Evolutionary conservation across 1,140 invertebrate genomes (phyloP).

Genomic region (Drosophila ogumai): DNA sequence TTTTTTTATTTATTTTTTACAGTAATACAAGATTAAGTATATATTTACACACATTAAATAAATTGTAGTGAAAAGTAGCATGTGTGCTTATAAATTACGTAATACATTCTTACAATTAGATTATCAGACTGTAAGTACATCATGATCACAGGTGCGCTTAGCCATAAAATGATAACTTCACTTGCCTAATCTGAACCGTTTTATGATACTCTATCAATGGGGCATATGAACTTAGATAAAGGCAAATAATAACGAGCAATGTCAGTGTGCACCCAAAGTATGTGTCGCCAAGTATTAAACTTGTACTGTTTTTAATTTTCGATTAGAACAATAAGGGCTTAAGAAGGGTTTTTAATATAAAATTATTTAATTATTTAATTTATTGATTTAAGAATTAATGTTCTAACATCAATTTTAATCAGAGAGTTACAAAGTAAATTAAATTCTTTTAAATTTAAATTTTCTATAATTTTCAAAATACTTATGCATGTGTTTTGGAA

Average conservation of each 20-base stretch:
- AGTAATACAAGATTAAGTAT: neutral
- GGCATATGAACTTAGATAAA: slow-evolving; percentile 15
- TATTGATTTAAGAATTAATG: rapidly evolving
- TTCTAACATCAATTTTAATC: no score
- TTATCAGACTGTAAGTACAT: slow-evolving; percentile 14
- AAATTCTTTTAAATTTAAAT: neutral
- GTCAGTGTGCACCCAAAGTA: neutral
- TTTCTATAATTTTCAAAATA: no score
- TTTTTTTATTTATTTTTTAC: no score
- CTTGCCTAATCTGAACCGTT: slow-evolving; percentile 17
- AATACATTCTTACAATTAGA: slow-evolving; percentile 1
- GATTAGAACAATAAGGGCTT: no score
- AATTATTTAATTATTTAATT: no score
- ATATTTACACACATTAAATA: neutral
- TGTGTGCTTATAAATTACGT: neutral
- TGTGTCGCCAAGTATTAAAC: neutral
- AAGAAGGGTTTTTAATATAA: neutral
- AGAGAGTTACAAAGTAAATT: neutral
- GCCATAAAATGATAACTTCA: slow-evolving; percentile 13
- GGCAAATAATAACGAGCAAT: neutral
- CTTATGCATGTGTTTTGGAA: no score
- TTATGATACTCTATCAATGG: slow-evolving; percentile 26
- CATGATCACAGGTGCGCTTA: slow-evolving; percentile 14
- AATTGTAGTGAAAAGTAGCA: no score
- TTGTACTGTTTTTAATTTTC: neutral